These are phyloP conservation scores for Monodelphis domestica DNA, from an alignment of 2,797 vertebrate genomes.

Conservation along the genomic window DNA sequence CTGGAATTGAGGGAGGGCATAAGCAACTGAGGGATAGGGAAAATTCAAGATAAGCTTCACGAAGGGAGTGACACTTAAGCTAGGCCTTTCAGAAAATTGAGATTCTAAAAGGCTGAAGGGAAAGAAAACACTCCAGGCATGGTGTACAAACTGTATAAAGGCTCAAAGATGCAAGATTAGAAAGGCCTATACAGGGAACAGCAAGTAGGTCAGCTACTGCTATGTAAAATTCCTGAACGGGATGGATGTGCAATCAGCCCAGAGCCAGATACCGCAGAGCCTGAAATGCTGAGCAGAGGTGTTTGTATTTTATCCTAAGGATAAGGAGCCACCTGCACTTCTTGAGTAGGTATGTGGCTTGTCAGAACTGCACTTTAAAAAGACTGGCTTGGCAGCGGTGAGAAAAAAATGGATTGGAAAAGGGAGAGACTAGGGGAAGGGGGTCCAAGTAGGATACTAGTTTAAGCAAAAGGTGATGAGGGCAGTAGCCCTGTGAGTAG, in stretches of 20 bases:
- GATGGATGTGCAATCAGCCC: background rate
- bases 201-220: background rate
- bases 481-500: background rate
- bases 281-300: background rate
- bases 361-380: background rate
- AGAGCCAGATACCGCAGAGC: too few relatives aligned
- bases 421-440: background rate
- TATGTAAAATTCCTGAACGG: background rate
- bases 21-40: too few relatives aligned
- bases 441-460: background rate
- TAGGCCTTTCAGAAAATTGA: conserved; percentile 24
- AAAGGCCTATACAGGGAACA: background rate
- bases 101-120: background rate
- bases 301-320: background rate
- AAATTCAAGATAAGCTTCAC: background rate
- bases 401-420: background rate
- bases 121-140: background rate
- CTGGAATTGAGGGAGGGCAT: background rate
- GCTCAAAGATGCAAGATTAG: background rate
- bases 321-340: background rate
- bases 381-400: too few relatives aligned
- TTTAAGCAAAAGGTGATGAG: background rate
- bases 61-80: background rate
- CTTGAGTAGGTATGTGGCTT: background rate
- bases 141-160: background rate